These are phyloP conservation scores for Drosophila mimica DNA, from an alignment of 2,888 invertebrate genomes.

Conservation along the genomic window DNA sequence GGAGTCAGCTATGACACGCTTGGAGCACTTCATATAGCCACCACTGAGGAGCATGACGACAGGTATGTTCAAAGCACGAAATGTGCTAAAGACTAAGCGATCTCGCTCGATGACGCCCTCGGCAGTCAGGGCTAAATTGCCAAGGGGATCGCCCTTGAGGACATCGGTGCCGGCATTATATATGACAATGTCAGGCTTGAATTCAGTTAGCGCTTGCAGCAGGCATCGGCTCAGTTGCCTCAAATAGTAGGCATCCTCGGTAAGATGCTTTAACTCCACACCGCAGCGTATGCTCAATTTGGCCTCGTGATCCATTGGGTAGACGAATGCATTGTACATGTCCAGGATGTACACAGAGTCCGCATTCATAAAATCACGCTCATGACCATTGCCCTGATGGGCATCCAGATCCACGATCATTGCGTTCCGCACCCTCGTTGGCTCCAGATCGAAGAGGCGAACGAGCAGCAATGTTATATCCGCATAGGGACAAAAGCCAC, in stretches of 20 bases:
- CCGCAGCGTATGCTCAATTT: slow-evolving; percentile 90
- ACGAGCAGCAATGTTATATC: slow-evolving; percentile 93
- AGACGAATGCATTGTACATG: slow-evolving; percentile 92
- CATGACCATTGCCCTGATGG: slow-evolving; percentile 97
- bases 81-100: slow-evolving; percentile 92
- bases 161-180: slow-evolving; percentile 98
- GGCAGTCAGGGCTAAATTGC: slow-evolving; percentile 89
- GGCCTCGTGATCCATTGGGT: slow-evolving; percentile 91
- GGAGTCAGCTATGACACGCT: slow-evolving; percentile 93
- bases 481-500: slow-evolving; percentile 96
- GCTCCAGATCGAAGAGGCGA: slow-evolving; percentile 87
- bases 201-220: slow-evolving; percentile 89
- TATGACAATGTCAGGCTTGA: slow-evolving; percentile 92
- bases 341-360: slow-evolving; percentile 93
- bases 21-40: slow-evolving; percentile 92
- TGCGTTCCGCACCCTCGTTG: slow-evolving; percentile 87
- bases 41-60: slow-evolving; percentile 95
- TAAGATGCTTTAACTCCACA: slow-evolving; percentile 88
- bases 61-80: slow-evolving; percentile 88
- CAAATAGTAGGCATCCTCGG: slow-evolving; percentile 90
- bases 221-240: slow-evolving; percentile 89
- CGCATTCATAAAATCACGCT: slow-evolving; percentile 91
- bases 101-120: slow-evolving; percentile 94
- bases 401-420: slow-evolving; percentile 97
- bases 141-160: slow-evolving; percentile 91